A percentile compares a stretch with the other conserved stretches of the same genome.
Conservation (phyloP, 1,140 invertebrate genomes). For the Chironomus striatipennis region DNA sequence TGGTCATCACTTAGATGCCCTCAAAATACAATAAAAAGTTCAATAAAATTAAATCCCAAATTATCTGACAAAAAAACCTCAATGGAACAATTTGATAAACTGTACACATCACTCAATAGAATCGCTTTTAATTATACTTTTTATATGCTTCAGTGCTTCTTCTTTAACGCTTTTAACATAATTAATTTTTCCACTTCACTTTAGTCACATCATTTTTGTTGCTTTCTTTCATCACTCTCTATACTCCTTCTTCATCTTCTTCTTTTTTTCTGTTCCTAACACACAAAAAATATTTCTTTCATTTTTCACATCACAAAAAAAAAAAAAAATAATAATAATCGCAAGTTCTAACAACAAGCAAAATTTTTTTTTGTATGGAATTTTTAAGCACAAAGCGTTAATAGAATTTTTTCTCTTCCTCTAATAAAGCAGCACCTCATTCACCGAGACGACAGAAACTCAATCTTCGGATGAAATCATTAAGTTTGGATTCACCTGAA, state of each 20-base stretch:
- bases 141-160: constrained; percentile 1
- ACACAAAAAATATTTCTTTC: background rate
- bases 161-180: constrained; percentile 13
- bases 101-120: background rate
- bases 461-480: constrained; percentile 94
- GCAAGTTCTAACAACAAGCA: too few species aligned
- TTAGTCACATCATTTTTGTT: background rate
- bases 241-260: background rate
- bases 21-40: too few species aligned
- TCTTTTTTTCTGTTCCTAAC: background rate
- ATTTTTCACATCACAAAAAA: background rate
- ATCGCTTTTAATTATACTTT: background rate
- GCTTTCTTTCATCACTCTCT: background rate
- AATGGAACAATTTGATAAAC: too few species aligned
- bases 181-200: background rate
- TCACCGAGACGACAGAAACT: constrained; percentile 90
- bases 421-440: constrained; percentile 69
- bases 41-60: too few species aligned
- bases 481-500: constrained; percentile 92
- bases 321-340: too few species aligned
- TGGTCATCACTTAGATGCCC: too few species aligned
- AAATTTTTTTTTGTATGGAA: too few species aligned
- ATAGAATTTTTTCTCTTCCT: background rate
- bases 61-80: too few species aligned
- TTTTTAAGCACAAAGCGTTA: background rate